phyloP scores from a whole-genome alignment of 2,888 invertebrate species.

The Octonoba sinensis region DNA sequence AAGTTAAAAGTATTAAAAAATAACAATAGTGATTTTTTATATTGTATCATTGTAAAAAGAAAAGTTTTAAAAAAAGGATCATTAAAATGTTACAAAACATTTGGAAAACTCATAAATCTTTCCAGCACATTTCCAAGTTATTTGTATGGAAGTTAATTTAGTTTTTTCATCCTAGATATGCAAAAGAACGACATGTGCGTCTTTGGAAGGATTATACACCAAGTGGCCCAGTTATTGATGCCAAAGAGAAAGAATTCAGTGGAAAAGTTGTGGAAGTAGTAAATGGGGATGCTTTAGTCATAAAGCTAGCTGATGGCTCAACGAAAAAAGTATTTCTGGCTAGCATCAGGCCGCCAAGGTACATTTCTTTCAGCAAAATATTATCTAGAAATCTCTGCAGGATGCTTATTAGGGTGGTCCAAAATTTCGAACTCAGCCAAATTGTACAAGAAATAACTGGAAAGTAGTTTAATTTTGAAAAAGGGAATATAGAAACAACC shows the following conservation, averaged over 20 bases:
- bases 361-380: slow-evolving; percentile 69
- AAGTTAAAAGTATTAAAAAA: too few species aligned
- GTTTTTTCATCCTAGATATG: slow-evolving; percentile 72
- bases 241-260: slow-evolving; percentile 84
- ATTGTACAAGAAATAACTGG: too few species aligned
- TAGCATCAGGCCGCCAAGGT: slow-evolving; percentile 93
- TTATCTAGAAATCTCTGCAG: slow-evolving; percentile 59
- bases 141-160: too few species aligned
- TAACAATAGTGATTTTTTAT: too few species aligned
- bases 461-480: too few species aligned
- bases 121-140: background rate
- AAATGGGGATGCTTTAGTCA: slow-evolving; percentile 92
- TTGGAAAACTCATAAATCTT: too few species aligned
- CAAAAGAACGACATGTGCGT: slow-evolving; percentile 87
- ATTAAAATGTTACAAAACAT: too few species aligned
- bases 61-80: too few species aligned
- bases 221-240: slow-evolving; percentile 74
- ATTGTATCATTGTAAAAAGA: too few species aligned
- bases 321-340: slow-evolving; percentile 94
- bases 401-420: too few species aligned
- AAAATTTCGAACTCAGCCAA: too few species aligned
- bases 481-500: too few species aligned
- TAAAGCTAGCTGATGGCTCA: slow-evolving; percentile 83
- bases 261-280: slow-evolving; percentile 90
- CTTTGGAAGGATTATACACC: slow-evolving; percentile 94